A percentile compares a stretch with the other conserved stretches of the same genome.
These are phyloP conservation scores for Anthoscopus minutus DNA, from an alignment of 2,113 vertebrate genomes.

Conservation along the genomic window DNA sequence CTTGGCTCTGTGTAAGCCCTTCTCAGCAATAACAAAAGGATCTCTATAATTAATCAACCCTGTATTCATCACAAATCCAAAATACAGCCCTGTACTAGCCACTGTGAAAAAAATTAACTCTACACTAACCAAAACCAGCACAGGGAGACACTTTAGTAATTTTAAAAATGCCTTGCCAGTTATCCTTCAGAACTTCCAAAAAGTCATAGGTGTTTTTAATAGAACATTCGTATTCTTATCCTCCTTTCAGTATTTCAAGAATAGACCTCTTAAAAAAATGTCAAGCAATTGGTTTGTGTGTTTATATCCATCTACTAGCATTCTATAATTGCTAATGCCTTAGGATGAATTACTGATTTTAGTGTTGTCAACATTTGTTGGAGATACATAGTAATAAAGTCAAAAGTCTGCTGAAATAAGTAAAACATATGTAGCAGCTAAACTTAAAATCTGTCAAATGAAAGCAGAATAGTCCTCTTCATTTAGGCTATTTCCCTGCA, in stretches of 20 bases:
- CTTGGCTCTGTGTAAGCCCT: background rate
- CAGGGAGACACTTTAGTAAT: background rate
- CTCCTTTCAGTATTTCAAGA: background rate
- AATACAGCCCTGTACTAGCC: background rate
- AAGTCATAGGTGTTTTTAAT: background rate
- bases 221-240: background rate
- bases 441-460: background rate
- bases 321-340: background rate
- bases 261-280: background rate
- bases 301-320: background rate
- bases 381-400: background rate
- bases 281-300: background rate
- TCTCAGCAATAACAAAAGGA: background rate
- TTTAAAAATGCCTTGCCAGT: background rate
- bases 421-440: background rate
- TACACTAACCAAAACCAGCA: background rate
- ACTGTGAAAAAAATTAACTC: background rate
- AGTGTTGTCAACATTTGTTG: background rate
- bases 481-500: background rate
- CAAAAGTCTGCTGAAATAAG: background rate
- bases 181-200: background rate
- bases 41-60: background rate
- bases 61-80: background rate
- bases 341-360: background rate
- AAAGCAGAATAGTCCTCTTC: background rate